Base-by-base conservation (phyloP, 2,113 vertebrate genomes). In the Hippolais icterina region DNA sequence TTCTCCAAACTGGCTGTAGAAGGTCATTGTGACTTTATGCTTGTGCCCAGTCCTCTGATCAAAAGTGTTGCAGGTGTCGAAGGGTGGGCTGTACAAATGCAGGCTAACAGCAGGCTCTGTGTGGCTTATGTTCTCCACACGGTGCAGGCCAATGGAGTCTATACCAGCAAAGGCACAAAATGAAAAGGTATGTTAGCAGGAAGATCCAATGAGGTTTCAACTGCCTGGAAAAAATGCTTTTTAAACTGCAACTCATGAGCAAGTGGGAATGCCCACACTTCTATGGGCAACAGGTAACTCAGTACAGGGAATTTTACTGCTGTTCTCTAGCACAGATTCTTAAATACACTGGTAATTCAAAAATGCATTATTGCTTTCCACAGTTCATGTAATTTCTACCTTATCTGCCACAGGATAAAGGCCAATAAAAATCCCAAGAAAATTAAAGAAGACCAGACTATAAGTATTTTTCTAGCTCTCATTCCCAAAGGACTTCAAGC, bases 1-100 rank as follows among this genome's bases (percentile, higher is more conserved):
- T 95, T 99, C 96, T 79, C 99, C 99, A 80, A 97, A 98, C 97
- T 98, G 98, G 98, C 99, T 99, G 97, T 99, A 98, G 98, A 99
- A 99, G 33, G 99, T 99, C 99, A 99, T 99, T 39, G 98, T 98
- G 93, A 99, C 99, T 49, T 96, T 98, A 96, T 99, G 99, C 96
- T 95, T 99, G 97, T 99, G 99, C 33, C 99, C 99, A 17, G 99
- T 99, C 91, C 99, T 98, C 98, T 99, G 99, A 97, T 99, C 99
- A 93, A 99, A 99, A 65, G 99, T 98, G 81, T 99, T 98, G 94
- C 99, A 99, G 4, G 91, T 82, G 84, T 99, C 88, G 49, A 99
- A 99, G 12, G 99, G 99, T 0, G 99, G 99, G 28, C 99, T 99
- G 98, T 99, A 99, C 94, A 99, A 97, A 95, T 99, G 99, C 93